Evolutionary conservation across 2,797 vertebrate species (phyloP), one percentile per base, ranked within the genome.

Genomic region (Phylloscopus collybita): DNA sequence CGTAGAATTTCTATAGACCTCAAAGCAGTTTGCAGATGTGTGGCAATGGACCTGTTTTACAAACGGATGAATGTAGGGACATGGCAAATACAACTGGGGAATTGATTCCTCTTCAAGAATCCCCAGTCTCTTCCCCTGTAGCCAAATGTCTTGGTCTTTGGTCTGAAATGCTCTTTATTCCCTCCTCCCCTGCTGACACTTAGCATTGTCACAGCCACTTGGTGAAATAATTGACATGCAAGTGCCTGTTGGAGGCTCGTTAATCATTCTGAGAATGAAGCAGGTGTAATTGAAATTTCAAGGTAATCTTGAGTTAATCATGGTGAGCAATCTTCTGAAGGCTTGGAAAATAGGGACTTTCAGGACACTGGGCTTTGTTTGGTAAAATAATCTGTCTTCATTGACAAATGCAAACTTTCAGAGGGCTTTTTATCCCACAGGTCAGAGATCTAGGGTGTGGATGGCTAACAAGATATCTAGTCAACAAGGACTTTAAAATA

Each of bases 241-340:
- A 86, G 82, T 86, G 82, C 90, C 74, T 54, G 73, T 85, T 80
- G 84, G 92, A 96, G 75, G 57, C 80, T 94, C 1, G 1, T 92
- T 96, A 92, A 90, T 96, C 81, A 88, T 96, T 96, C 88, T 79
- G 89, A 86, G 90, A 92, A 76, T 70, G 94, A 92, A 92, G 53
- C 90, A 94, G 87, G 86, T 95, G 51, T 93, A 97, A 94, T 97
- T 97, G 93, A 92, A 96, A 96, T 95, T 93, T 91, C 84, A 92
- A 81, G 89, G 91, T 93, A 95, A 92, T 96, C 85, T 95, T 81
- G 64, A 89, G 62, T 93, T 91, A 95, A 80, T 95, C 82, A 74
- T 42, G 50, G 36, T 78, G 69, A 94, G 76, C 83, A 94, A 93
- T 94, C 87, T 95, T 94, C 87, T 86, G 89, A 80, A 80, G 79